Percentiles rank a stretch among this genome's conserved stretches.
These are phyloP conservation scores for Andrena cerasifolii DNA, from an alignment of 1,140 invertebrate genomes.

Conservation along the genomic window DNA sequence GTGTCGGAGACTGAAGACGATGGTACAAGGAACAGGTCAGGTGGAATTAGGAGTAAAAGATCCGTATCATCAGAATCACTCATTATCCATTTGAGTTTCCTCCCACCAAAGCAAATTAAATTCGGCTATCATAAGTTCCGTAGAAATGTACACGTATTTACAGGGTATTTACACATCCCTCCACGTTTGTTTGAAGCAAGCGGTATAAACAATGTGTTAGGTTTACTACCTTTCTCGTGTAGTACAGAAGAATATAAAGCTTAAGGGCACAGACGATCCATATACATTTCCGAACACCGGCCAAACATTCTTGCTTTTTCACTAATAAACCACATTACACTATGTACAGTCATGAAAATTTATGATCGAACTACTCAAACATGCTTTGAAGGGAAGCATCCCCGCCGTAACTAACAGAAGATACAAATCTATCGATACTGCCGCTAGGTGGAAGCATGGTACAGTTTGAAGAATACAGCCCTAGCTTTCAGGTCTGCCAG, in stretches of 20 bases:
- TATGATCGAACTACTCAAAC: conserved; percentile 39
- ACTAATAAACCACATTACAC: not conserved
- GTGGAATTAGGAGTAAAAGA: conserved; percentile 89
- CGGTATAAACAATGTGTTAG: conserved; percentile 43
- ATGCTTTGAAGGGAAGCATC: conserved; percentile 13
- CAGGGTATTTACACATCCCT: conserved; percentile 41
- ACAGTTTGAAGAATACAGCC: no score
- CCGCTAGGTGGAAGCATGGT: conserved; percentile 7
- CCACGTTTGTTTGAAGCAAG: conserved; percentile 3
- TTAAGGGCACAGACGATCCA: not conserved
- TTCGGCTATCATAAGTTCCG: conserved; percentile 6
- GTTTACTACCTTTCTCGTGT: conserved; percentile 10
- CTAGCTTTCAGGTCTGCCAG: no score
- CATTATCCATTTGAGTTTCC: conserved; percentile 82
- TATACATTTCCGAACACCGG: not conserved
- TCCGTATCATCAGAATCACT: conserved; percentile 93
- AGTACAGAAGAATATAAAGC: conserved; percentile 10
- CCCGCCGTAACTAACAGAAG: not conserved
- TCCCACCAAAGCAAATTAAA: conserved; percentile 46
- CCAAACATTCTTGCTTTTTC: not conserved
- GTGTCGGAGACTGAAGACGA: conserved; percentile 83
- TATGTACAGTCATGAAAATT: conserved; percentile 6
- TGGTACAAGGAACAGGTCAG: conserved; percentile 86
- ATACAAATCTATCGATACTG: not conserved
- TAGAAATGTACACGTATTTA: conserved; percentile 19